Evolutionary conservation across 2,113 vertebrate species (phyloP).

Genomic region (Electrona antarctica): DNA sequence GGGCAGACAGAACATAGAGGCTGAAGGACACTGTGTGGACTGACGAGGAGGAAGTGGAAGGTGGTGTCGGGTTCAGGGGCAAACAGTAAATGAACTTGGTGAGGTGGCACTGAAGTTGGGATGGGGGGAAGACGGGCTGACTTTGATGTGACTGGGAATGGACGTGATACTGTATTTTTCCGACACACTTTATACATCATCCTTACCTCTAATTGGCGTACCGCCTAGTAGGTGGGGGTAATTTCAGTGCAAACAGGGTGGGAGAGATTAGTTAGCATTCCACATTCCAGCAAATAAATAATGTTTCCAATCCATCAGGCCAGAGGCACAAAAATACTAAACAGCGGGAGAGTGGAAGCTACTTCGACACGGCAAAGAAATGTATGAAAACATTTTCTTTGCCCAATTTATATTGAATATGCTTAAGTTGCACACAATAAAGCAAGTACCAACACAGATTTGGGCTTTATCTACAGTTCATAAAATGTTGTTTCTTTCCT

Average conservation of each 20-base stretch:
- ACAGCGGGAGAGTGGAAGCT: slow-evolving; percentile 43
- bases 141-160: slow-evolving; percentile 65
- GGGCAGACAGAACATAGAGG: slow-evolving; percentile 36
- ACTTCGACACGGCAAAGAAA: slow-evolving; percentile 42
- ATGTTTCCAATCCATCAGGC: slow-evolving; percentile 56
- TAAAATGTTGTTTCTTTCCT: not conserved
- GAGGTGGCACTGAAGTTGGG: slow-evolving; percentile 67
- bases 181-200: slow-evolving; percentile 83
- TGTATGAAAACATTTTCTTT: too few species aligned
- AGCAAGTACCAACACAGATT: too few species aligned
- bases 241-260: slow-evolving; percentile 97
- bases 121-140: slow-evolving; percentile 74
- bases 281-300: slow-evolving; percentile 59
- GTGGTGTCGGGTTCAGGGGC: slow-evolving; percentile 32
- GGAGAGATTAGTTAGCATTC: slow-evolving; percentile 82
- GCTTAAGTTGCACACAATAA: too few species aligned
- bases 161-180: slow-evolving; percentile 76
- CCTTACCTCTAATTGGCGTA: slow-evolving; percentile 99
- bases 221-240: slow-evolving; percentile 97
- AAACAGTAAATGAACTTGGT: slow-evolving; percentile 65
- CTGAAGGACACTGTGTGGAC: slow-evolving; percentile 13
- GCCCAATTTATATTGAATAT: too few species aligned
- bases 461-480: too few species aligned
- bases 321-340: slow-evolving; percentile 20
- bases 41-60: slow-evolving; percentile 52